These are phyloP conservation scores for Plusia festucae DNA, from an alignment of 2,888 invertebrate species.

Conservation along the genomic window DNA sequence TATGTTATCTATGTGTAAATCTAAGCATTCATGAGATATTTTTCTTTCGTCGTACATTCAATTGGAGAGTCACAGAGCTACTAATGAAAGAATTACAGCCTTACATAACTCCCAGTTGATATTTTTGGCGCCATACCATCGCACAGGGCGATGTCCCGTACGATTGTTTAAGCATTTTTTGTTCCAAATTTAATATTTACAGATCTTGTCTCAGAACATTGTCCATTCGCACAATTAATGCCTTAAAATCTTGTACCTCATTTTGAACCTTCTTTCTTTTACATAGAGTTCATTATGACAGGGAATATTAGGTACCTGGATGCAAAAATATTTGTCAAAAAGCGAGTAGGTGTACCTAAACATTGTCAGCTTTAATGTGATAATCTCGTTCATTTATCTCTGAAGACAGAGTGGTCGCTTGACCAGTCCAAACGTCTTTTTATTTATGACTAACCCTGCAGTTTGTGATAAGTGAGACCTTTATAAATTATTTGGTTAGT, in stretches of 20 bases:
- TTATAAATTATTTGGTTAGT: constrained; percentile 29
- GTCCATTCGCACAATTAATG: constrained; percentile 36
- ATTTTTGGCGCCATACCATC: constrained; percentile 20
- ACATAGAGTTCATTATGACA: constrained; percentile 14
- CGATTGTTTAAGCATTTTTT: constrained; percentile 56
- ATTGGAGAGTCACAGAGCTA: too few relatives aligned
- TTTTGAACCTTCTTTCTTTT: background rate
- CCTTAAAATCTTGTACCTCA: background rate
- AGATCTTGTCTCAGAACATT: constrained; percentile 56
- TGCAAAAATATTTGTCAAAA: constrained; percentile 33
- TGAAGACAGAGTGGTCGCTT: constrained; percentile 57
- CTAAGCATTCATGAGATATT: too few relatives aligned
- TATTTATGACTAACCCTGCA: constrained; percentile 35
- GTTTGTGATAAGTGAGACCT: constrained; percentile 26
- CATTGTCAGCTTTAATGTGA: constrained; percentile 56
- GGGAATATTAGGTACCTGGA: background rate
- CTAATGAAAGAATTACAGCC: background rate
- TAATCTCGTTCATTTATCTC: constrained; percentile 66
- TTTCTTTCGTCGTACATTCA: too few relatives aligned
- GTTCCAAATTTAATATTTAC: constrained; percentile 45
- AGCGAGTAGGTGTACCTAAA: constrained; percentile 49
- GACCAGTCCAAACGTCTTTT: constrained; percentile 32
- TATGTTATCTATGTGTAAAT: too few relatives aligned
- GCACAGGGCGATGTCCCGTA: constrained; percentile 12
- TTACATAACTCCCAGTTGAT: background rate